Conservation (phyloP, 2,888 invertebrate genomes). For the Colletes collaris region DNA sequence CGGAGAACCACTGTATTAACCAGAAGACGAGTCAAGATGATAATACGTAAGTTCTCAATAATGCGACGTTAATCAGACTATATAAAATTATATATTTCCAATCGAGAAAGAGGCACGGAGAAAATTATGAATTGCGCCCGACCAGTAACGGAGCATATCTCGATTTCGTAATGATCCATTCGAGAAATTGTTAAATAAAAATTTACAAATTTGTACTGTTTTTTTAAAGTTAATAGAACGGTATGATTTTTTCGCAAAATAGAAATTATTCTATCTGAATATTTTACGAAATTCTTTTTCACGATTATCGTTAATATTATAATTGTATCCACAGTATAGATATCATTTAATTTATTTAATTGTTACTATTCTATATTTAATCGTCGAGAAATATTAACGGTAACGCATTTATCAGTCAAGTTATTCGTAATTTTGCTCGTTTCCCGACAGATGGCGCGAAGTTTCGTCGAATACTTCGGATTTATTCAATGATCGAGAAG, state of each 20-base stretch:
- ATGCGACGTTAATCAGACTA: conserved; percentile 65
- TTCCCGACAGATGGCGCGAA: conserved; percentile 55
- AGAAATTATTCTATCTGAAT: too few relatives aligned
- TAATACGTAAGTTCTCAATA: conserved; percentile 60
- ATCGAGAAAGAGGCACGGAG: conserved; percentile 68
- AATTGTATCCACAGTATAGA: too few relatives aligned
- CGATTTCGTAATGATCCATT: conserved; percentile 57
- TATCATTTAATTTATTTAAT: not conserved
- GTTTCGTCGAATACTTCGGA: conserved; percentile 26
- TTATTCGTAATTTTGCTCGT: conserved; percentile 2
- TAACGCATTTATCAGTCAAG: conserved; percentile 51
- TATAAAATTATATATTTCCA: conserved; percentile 75
- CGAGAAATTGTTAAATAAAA: conserved; percentile 1
- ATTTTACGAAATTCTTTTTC: too few relatives aligned
- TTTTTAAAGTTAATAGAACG: not conserved
- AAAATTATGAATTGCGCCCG: conserved; percentile 74
- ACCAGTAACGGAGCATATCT: conserved; percentile 74
- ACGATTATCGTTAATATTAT: too few relatives aligned
- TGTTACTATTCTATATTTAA: not conserved
- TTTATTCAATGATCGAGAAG: conserved; percentile 4
- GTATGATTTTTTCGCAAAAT: too few relatives aligned
- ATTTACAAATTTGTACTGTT: not conserved
- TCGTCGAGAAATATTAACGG: not conserved
- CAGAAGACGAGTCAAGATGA: conserved; percentile 56
- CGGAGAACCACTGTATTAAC: conserved; percentile 59